Evolutionary conservation across 2,888 invertebrate genomes (phyloP), one percentile per base, ranked within the genome.

Genomic region (Mactromeris polynyma): DNA sequence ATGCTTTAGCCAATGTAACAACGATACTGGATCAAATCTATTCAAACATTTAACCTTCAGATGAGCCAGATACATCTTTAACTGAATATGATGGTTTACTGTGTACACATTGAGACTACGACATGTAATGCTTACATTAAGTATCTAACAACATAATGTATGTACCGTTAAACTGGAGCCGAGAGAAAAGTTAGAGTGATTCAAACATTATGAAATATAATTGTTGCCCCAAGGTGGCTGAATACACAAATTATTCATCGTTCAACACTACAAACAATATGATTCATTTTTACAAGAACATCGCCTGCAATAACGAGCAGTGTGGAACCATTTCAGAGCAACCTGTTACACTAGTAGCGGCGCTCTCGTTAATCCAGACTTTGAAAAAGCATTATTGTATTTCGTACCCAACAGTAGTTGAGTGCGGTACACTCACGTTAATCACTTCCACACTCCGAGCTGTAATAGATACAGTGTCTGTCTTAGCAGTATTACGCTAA

Each of bases 391-490:
- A 51, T 81, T 51, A 54, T n/a, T 31, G 26, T 84, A 78, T 84
- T 64, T 46, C 46, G 51, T 73, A 73, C 83, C 33, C 46, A 51
- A 64, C 83, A 51, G 83, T 69, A 58, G 73, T 40, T 46, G 58
- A 83, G 83, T 83, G 51, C 83, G 69, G 40, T 73, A 38, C 46
- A 26, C 77, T 46, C 17, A 42, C 51, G 21, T 2, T 84, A 84
- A 84, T 84, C 77, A 46, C 54, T 84, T 78, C 84, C 84, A 84
- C 77, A 78, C 78, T 46, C 38, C 46, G 46, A 26, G 46, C 77
- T 51, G 77, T 84, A 84, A 84, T 84, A 84, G 84, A 84, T 84
- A 77, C 78, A 42, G n/a, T 84, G 73, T 77, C 78, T 84, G 78
- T 14, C 78, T 51, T 31, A 73, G 7, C 9, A 78, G 11, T 19